Percentiles rank a stretch among this genome's conserved stretches.
Conservation (phyloP, 2,888 invertebrate genomes). For the Acronicta psi region DNA sequence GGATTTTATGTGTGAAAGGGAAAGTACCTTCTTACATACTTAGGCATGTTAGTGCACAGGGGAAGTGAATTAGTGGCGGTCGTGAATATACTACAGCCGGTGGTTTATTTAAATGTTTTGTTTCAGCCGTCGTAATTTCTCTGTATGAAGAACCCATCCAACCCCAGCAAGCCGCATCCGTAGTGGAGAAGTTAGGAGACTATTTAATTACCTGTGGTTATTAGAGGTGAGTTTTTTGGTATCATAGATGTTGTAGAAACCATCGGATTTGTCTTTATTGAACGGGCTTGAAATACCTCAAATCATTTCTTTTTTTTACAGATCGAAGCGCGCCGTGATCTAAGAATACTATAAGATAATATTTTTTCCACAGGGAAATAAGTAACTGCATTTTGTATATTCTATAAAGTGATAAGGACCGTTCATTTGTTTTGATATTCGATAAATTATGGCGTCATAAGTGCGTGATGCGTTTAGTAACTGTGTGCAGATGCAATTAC, state of each 20-base stretch:
- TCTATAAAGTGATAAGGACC: conserved; percentile 89
- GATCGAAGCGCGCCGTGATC: conserved; percentile 89
- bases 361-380: conserved; percentile 90
- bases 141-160: conserved; percentile 98
- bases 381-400: conserved; percentile 90
- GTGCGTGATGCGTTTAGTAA: conserved; percentile 84
- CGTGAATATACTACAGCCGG: conserved; percentile 22
- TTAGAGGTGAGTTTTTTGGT: conserved; percentile 91
- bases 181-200: conserved; percentile 99
- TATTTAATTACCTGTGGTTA: conserved; percentile 99
- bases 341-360: conserved; percentile 89
- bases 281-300: conserved; percentile 20
- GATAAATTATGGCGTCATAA: conserved; percentile 86
- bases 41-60: conserved; percentile 23
- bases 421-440: conserved; percentile 89
- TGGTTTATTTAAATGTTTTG: conserved; percentile 65
- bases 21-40: conserved; percentile 41
- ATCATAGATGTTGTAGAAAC: neutral
- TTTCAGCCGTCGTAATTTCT: conserved; percentile 97
- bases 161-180: conserved; percentile 98
- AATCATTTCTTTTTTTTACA: conserved; percentile 74
- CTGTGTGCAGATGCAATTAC: conserved; percentile 84
- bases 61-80: conserved; percentile 34
- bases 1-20: conserved; percentile 34
- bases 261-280: neutral